phyloP scores from a whole-genome alignment of 2,797 vertebrate species.

The Chelonia mydas region DNA sequence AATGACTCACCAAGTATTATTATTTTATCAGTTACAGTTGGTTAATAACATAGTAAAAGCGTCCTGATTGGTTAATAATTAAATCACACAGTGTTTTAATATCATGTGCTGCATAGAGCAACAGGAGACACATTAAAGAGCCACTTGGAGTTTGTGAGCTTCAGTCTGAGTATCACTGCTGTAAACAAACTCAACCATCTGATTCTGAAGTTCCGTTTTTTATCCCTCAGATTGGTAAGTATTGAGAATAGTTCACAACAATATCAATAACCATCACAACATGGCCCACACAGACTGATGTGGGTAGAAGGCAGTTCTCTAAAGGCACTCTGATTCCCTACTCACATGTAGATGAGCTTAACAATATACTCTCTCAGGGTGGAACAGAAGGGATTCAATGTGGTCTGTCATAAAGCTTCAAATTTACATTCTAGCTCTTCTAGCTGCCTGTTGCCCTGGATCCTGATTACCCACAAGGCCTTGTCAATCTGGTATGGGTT shows the following conservation, averaged over 20 bases:
- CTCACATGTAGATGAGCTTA: not conserved
- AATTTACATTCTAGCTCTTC: not conserved
- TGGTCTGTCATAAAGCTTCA: constrained; percentile 4
- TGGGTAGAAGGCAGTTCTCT: not conserved
- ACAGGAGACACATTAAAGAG: too few species aligned
- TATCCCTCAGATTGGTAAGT: not conserved
- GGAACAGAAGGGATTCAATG: not conserved
- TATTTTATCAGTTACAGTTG: too few species aligned
- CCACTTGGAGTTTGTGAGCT: too few species aligned
- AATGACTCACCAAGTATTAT: too few species aligned
- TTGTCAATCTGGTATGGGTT: not conserved
- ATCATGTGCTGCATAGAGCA: too few species aligned
- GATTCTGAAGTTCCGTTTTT: not conserved
- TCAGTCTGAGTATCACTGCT: not conserved
- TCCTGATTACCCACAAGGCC: not conserved
- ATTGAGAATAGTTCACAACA: not conserved
- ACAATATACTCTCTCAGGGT: not conserved
- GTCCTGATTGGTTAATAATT: too few species aligned
- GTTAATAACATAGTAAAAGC: too few species aligned
- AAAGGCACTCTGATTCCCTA: not conserved
- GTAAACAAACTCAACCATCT: constrained; percentile 5
- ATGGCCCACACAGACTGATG: not conserved
- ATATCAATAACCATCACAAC: not conserved
- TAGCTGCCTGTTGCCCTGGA: not conserved
- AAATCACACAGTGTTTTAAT: too few species aligned